Evolutionary conservation across 2,888 invertebrate genomes (phyloP), one percentile per base, ranked within the genome.

Genomic region (Scotopteryx bipunctaria): DNA sequence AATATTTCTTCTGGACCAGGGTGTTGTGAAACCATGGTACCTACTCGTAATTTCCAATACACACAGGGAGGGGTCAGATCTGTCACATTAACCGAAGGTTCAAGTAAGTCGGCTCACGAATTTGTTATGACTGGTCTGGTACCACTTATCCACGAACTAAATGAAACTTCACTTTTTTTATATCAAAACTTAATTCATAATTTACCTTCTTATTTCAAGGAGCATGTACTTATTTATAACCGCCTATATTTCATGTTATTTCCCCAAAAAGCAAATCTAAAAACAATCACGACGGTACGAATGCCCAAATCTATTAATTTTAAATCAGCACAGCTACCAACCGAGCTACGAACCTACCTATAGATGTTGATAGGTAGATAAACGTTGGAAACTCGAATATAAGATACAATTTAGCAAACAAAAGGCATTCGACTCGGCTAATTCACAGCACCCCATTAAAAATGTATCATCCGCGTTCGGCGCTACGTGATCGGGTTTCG

Each of bases 401-500:
- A 55, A 55, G 52, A 50, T 52, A 58, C 52, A 45, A 55, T 58
- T 55, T 43, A 37, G 48, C 38, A 51, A 57, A 55, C 58, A 60
- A 54, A 52, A 41, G 44, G 47, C 40, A 33, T 38, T 42, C 25
- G 44, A 46, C 46, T 16, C 54, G 52, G 47, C 56, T 57, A 59
- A 63, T 58, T 55, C 46, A 46, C 50, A 60, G 57, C 59, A 63
- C 57, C 62, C 59, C 51, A 58, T 63, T 63, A 60, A 63, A 62
- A 59, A 63, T 60, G 61, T 61, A 59, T 61, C 55, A 56, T 53
- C 27, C 40, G 47, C 32, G 48, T 53, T 43, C 42, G 40, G 35
- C 49, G 57, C 59, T 66, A 66, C 65, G 63, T 65, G 65, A 65
- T 64, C 59, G 41, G 56, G 53, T 43, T 63, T 46, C 32, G 42